Evolutionary conservation across 2,797 vertebrate species (phyloP), one percentile per base, ranked within the genome.

Genomic region (Paratrypauchen microcephalus): DNA sequence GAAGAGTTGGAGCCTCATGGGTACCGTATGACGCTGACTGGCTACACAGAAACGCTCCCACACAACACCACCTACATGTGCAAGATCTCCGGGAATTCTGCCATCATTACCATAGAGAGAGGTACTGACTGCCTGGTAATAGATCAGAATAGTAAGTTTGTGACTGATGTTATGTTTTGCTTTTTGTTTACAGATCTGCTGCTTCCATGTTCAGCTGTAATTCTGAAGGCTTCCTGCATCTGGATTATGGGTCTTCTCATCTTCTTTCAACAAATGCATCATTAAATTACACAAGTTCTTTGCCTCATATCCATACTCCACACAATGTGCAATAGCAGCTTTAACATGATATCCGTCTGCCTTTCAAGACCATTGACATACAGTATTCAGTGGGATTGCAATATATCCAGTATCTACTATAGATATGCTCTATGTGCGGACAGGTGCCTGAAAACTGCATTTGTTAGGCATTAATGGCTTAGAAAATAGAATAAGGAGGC

Each of bases 51-150:
- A 64, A 81, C 13, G 1, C 79, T 92, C 19, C 82, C 79, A 1
- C 80, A 86, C 68, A 93, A 92, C 83, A 93, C 92, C 66, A 94
- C 91, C 7, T 94, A 91, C 82, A 88, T 93, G 59, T 95, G 94
- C 83, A 92, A 88, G 82, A 75, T 93, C 66, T 81, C 77, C 0
- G 83, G 70, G 24, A 48, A 32, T 4, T 0, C 2, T 54, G 83
- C 71, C 55, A 86, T 16, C 0, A 0, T 90, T 62, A 78, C 1
- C 8, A 28, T 91, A 65, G 87, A 91, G 69, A 79, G 65, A 80
- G 92, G 94, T 95, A 72, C 11, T 30, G 65, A 21, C 4, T 65
- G 23, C 1, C 32, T 61, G 21, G 0, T 32, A 52, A n/a, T 55
- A 47, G 16, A 30, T 63, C 5, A 61, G 23, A 64, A 23, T 23